Evolutionary conservation across 2,888 invertebrate genomes (phyloP), one percentile per base, ranked within the genome.

Genomic region (Octodonta nipae): DNA sequence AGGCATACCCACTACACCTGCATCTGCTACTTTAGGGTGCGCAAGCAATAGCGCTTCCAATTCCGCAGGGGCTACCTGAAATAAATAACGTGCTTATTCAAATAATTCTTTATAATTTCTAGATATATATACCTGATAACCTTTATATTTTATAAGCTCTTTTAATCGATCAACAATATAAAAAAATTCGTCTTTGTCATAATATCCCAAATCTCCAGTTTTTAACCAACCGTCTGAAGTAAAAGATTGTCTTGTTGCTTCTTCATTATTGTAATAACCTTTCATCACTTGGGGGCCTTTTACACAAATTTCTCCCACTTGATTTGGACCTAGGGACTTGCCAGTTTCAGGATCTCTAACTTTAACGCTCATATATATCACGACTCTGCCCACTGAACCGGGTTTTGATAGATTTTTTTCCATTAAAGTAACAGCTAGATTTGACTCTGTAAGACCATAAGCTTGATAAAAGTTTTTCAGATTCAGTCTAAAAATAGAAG

Each of bases 101-200:
- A 2, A 26, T 5, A 3, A 13, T 25, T 13, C 25, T 28, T 22
- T 14, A n/a, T 14, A 27, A 25, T 13, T 15, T 26, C 26, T 4
- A 5, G 3, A 5, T 13, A 13, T 8, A 15, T n/a, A 15, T 27
- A 43, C 81, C 70, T 83, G 78, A 49, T 75, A 81, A 25, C 79
- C 87, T 58, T 88, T 88, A 52, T 84, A 87, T 58, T 91, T 91
- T 50, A 91, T 89, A 15, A 91, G 71, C 54, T 89, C 88, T 56
- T 91, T 91, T 13, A 88, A 64, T 38, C 89, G 66, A 56, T 88
- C 89, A 2, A 87, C 81, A 41, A 89, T 75, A 49, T 71, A 87
- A 59, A 86, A 82, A 56, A 68, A 78, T 1, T 76, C 76, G 11
- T 86, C 75, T 2, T 71, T 58, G 51, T 88, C 85, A 46, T 75